phyloP scores from a whole-genome alignment of 2,113 vertebrate genomes.

The Lycocorax pyrrhopterus region DNA sequence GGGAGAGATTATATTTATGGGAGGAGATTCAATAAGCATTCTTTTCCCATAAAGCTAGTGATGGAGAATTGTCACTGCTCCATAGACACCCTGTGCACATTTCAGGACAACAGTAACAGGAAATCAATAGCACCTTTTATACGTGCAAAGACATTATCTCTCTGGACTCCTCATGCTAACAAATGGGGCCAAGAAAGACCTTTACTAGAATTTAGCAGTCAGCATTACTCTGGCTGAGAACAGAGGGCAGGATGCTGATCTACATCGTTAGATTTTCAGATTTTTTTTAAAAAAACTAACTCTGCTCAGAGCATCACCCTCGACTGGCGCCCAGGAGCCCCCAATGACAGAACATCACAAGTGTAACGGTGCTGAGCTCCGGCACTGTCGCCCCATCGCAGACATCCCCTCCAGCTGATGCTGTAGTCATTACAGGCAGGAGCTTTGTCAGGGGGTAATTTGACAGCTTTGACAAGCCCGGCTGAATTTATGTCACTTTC shows the following conservation, averaged over 20 bases:
- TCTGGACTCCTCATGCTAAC: slow-evolving; percentile 31
- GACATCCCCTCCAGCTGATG: background rate
- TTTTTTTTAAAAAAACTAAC: background rate
- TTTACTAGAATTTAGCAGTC: slow-evolving; percentile 19
- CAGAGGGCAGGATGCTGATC: background rate
- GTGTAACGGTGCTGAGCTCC: background rate
- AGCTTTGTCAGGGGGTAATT: slow-evolving; percentile 3
- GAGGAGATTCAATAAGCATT: slow-evolving; percentile 71
- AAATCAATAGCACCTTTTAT: slow-evolving; percentile 75
- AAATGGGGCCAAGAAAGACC: slow-evolving; percentile 12
- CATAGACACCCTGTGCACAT: slow-evolving; percentile 43
- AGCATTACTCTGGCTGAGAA: slow-evolving; percentile 34
- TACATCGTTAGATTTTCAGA: background rate
- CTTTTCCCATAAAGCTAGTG: slow-evolving; percentile 70
- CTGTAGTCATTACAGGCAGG: background rate
- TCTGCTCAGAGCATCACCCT: background rate
- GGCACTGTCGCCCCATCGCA: background rate
- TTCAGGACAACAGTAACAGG: slow-evolving; percentile 66
- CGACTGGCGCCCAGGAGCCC: background rate
- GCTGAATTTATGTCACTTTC: slow-evolving; percentile 39
- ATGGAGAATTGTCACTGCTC: slow-evolving; percentile 67
- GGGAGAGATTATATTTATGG: slow-evolving; percentile 74
- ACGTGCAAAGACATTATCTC: slow-evolving; percentile 67
- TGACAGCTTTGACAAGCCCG: background rate
- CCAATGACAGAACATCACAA: background rate